Evolutionary conservation across 1,140 invertebrate species (phyloP), one percentile per base, ranked within the genome.

Genomic region (Lanistes nyassanus): DNA sequence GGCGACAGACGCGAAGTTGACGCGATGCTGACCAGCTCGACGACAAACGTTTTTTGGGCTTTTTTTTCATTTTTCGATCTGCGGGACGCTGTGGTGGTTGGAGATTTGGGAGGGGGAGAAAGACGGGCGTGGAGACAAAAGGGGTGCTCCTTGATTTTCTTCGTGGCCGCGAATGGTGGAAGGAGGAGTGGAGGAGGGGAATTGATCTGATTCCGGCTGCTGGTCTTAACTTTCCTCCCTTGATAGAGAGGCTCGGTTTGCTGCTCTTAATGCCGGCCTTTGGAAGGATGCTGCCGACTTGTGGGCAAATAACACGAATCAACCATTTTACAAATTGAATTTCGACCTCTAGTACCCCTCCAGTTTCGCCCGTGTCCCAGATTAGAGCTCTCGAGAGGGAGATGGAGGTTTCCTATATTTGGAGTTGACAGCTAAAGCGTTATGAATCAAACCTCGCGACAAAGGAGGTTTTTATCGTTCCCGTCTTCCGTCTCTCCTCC

Each of bases 261-360:
- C 26, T 19, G 16, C 36, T 19, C 37, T 39, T 67, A 67, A 67
- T 67, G 42, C 65, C 51, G 23, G 36, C 37, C 37, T 23, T 37
- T 42, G 19, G 36, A 2, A 21, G 51, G 51, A 42, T 36, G 53
- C 23, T 55, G 19, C 23, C 34, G 34, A 42, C 65, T 67, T 42
- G 37, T 39, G 31, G 23, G 26, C 68, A 36, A 70, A 58, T 56
- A 70, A 70, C 68, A 70, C 51, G 68, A 70, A 56, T 70, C 68
- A 55, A 23, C 68, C 68, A 70, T 70, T 70, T 58, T 56, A 70
- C 68, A 70, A 70, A 70, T 70, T 70, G 68, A 70, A 70, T 70
- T 70, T 58, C 68, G 42, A 70, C 68, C 68, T 58, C 68, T 31
- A 16, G 51, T 13, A 55, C 51, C 29, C 53, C 56, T 36, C 23